Evolutionary conservation across 2,888 invertebrate species (phyloP), one percentile per base, ranked within the genome.

Genomic region (Endomychus coccineus): DNA sequence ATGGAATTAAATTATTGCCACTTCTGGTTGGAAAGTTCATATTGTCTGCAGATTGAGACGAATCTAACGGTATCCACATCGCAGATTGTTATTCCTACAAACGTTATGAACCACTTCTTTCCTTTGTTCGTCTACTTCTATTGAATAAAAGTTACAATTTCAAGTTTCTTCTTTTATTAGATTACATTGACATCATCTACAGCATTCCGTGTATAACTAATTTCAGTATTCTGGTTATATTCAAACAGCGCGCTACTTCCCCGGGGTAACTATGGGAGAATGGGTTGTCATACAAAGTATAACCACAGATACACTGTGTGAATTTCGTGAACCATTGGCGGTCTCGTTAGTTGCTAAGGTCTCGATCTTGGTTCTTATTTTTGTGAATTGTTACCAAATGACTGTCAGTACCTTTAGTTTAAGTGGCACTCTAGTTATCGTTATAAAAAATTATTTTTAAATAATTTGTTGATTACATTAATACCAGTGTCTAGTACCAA

Each of bases 341-440:
- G 15, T 12, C 42, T 49, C 36, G 39, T 50, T 48, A 44, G 41
- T 39, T 15, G 46, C 45, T 49, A 12, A 27, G 9, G 27, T 13
- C 24, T 6, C 9, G 31, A 36, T 36, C 28, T 37, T 31, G 38
- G 38, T 38, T 38, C 33, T 28, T 34, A 28, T 27, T 5, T 23
- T 48, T 50, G 49, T 47, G 36, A 49, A 43, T 39, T 47, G 46
- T 49, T 48, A 47, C 45, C 40, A 43, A 32, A 23, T 45, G 44
- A 42, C 45, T 51, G 50, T 46, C 43, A 48, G 48, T 44, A 48
- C 32, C 16, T 13, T 40, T 25, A 28, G 14, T 34, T 25, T 39
- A 39, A 34, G 38, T 28, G 15, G 23, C 30, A 39, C 27, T 34
- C 14, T 11, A 34, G 34, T 39, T 39, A 39, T 23, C 34, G 27